These are phyloP conservation scores for Sebastes cheni DNA, from an alignment of 2,797 vertebrate genomes.

Conservation along the genomic window DNA sequence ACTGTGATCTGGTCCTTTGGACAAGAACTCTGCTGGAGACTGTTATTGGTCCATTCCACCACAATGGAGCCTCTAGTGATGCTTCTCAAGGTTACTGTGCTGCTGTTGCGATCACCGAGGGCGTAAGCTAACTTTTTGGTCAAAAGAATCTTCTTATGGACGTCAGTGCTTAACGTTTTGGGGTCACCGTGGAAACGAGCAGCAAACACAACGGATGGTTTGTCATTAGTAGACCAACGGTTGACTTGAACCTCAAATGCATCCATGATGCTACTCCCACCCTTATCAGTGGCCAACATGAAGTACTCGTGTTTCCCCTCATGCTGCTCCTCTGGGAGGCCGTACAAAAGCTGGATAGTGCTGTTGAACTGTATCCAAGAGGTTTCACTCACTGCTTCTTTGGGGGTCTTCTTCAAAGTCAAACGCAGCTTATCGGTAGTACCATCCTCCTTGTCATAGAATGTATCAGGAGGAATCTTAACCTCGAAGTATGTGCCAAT, in stretches of 20 bases:
- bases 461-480: constrained; percentile 95
- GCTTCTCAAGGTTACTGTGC: constrained; percentile 91
- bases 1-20: constrained; percentile 91
- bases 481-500: constrained; percentile 98
- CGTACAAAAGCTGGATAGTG: constrained; percentile 97
- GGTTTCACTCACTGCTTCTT: constrained; percentile 88
- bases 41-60: constrained; percentile 98
- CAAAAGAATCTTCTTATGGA: constrained; percentile 93
- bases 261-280: constrained; percentile 91
- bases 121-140: constrained; percentile 94
- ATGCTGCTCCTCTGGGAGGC: constrained; percentile 89
- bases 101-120: constrained; percentile 95
- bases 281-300: constrained; percentile 96
- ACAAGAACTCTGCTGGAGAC: constrained; percentile 89
- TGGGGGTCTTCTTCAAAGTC: constrained; percentile 90
- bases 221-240: constrained; percentile 86
- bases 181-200: constrained; percentile 92
- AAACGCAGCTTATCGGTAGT: constrained; percentile 95
- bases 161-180: constrained; percentile 83
- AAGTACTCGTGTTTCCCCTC: constrained; percentile 95
- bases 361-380: constrained; percentile 99
- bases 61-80: constrained; percentile 92
- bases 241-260: constrained; percentile 96
- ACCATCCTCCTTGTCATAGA: constrained; percentile 94
- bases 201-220: constrained; percentile 89